Conservation (phyloP, 2,888 invertebrate genomes). For the Nebria brevicollis region DNA sequence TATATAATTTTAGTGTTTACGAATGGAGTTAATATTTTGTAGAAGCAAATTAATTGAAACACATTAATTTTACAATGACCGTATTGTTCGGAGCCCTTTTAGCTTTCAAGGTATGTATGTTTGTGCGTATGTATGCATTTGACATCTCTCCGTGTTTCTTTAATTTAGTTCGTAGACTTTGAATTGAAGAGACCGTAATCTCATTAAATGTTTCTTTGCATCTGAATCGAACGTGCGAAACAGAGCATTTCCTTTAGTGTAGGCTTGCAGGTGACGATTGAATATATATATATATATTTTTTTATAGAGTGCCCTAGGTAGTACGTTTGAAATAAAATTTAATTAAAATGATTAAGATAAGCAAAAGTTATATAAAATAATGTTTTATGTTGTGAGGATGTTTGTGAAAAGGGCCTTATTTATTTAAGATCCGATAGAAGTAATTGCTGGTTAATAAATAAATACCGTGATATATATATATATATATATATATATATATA, state of each 20-base stretch:
- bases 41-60: neutral
- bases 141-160: constrained; percentile 49
- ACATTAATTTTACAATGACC: neutral
- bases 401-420: too few species aligned
- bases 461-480: neutral
- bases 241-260: neutral
- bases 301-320: neutral
- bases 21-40: neutral
- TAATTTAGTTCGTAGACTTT: constrained; percentile 53
- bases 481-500: too few species aligned
- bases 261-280: constrained; percentile 39
- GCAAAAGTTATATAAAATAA: too few species aligned
- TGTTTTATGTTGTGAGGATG: too few species aligned
- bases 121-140: neutral
- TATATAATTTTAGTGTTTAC: neutral
- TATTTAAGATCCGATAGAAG: too few species aligned
- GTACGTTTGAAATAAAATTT: too few species aligned
- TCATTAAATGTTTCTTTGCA: constrained; percentile 54
- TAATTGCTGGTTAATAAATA: neutral
- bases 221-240: constrained; percentile 36
- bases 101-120: neutral
- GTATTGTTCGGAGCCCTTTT: constrained; percentile 26
- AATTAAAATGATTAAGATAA: too few species aligned
- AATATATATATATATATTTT: constrained; percentile 28
- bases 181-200: constrained; percentile 52